phyloP scores from a whole-genome alignment of 2,113 vertebrate species.

The Phaethon lepturus region DNA sequence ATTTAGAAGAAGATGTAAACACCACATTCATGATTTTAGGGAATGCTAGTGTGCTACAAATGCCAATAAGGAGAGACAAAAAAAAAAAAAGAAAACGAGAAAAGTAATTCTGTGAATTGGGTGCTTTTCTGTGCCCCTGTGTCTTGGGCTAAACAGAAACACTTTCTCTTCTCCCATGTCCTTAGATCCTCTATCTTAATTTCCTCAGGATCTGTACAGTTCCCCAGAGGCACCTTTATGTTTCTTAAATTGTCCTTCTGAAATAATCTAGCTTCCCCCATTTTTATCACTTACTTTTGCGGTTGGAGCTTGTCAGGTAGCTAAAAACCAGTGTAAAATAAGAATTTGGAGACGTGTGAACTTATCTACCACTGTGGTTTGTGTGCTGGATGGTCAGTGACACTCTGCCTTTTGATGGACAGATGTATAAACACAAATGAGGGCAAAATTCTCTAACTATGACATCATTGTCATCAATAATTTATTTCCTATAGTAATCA shows the following conservation, averaged over 20 bases:
- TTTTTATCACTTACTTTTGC: neutral
- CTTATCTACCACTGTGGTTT: neutral
- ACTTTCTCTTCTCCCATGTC: neutral
- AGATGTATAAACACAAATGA: neutral
- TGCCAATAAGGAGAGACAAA: neutral
- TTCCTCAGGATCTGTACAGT: neutral
- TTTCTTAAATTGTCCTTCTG: neutral
- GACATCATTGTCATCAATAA: fast-evolving
- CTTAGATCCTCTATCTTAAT: neutral
- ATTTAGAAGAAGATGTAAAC: constrained; percentile 53
- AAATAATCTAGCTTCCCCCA: neutral
- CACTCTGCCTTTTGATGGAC: neutral
- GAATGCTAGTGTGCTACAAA: neutral
- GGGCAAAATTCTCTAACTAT: neutral
- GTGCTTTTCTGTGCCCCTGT: neutral
- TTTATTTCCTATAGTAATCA: neutral
- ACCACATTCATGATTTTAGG: constrained; percentile 30
- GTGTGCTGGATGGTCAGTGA: neutral
- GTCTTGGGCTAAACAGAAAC: neutral
- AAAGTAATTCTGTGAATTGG: neutral
- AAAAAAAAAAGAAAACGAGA: neutral
- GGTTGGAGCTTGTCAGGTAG: neutral
- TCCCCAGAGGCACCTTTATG: neutral
- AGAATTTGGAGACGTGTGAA: neutral
- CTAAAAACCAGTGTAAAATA: neutral